phyloP scores from a whole-genome alignment of 2,888 invertebrate species.

The Fragum fragum region DNA sequence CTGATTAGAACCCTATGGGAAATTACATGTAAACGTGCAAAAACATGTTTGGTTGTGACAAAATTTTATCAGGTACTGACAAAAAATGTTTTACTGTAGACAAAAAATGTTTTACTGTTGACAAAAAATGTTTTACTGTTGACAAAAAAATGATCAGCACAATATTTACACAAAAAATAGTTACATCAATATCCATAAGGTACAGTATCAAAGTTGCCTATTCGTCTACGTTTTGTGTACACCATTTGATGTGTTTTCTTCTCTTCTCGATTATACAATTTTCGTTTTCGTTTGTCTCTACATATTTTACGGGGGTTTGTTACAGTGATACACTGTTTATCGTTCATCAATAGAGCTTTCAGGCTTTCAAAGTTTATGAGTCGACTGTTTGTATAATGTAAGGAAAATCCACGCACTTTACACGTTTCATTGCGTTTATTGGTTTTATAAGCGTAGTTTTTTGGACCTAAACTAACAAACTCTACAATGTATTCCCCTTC shows the following conservation, averaged over 20 bases:
- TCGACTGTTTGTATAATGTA: conserved; percentile 62
- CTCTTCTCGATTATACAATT: conserved; percentile 89
- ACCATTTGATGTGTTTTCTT: conserved; percentile 83
- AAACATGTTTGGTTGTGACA: conserved; percentile 6
- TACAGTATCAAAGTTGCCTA: conserved; percentile 53
- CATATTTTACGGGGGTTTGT: conserved; percentile 62
- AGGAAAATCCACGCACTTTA: conserved; percentile 73
- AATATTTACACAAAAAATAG: too few species aligned
- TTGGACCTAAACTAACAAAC: conserved; percentile 82
- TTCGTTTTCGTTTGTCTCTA: conserved; percentile 90
- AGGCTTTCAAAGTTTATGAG: conserved; percentile 50
- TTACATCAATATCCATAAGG: conserved; percentile 49
- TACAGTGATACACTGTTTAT: conserved; percentile 23
- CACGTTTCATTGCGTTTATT: conserved; percentile 34
- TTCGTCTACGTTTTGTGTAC: conserved; percentile 57
- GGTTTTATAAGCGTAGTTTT: conserved; percentile 81
- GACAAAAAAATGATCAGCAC: too few species aligned
- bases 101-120: too few species aligned
- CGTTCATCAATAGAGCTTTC: conserved; percentile 29
- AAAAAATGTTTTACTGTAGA: background rate
- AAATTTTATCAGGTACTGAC: conserved; percentile 2
- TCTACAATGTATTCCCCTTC: conserved; percentile 62
- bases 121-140: too few species aligned
- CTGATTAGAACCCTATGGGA: background rate
- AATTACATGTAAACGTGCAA: background rate